Evolutionary conservation across 1,140 invertebrate genomes (phyloP).

Genomic region (Xylocopa sonorina): DNA sequence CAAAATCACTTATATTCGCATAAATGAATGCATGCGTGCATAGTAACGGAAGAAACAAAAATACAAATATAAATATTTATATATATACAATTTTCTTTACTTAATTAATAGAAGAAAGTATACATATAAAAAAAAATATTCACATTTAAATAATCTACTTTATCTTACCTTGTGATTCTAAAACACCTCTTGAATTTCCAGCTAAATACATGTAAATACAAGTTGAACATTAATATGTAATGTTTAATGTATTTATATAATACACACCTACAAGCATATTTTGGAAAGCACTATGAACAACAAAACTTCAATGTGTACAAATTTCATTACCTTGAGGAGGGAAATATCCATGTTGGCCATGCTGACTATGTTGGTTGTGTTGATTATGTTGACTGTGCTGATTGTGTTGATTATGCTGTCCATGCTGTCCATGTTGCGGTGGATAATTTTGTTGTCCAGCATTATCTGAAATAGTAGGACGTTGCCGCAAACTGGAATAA

Average conservation of each 20-base stretch:
- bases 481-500: constrained; percentile 88
- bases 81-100: not conserved
- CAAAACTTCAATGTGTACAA: not conserved
- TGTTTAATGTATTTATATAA: constrained; percentile 36
- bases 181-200: constrained; percentile 79
- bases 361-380: constrained; percentile 66
- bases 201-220: constrained; percentile 77
- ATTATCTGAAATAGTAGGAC: constrained; percentile 80
- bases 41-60: not conserved
- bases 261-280: constrained; percentile 13
- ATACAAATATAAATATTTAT: not conserved
- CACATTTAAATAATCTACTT: not conserved
- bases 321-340: constrained; percentile 74
- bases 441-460: constrained; percentile 77
- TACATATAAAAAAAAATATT: not conserved
- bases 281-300: not conserved
- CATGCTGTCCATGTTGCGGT: constrained; percentile 71
- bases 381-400: constrained; percentile 65
- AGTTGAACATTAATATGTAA: constrained; percentile 60
- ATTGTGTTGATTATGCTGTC: constrained; percentile 31
- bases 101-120: not conserved
- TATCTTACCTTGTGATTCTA: constrained; percentile 79
- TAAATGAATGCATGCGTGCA: not conserved
- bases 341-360: constrained; percentile 71
- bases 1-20: not conserved